phyloP scores from a whole-genome alignment of 2,113 vertebrate species.

The Piaya cayana region DNA sequence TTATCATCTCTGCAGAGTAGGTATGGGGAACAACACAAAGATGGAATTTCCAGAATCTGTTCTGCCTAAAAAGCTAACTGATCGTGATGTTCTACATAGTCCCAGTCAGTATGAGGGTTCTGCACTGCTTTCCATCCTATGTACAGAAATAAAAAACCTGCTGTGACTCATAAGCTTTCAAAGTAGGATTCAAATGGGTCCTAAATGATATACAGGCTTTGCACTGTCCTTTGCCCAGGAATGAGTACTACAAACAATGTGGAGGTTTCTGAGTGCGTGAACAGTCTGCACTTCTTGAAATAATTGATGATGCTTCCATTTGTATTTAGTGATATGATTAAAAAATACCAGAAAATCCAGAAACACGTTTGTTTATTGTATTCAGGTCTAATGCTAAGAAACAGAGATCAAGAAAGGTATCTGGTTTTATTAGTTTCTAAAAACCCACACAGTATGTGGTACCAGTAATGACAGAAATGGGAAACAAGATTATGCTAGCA shows the following conservation, averaged over 20 bases:
- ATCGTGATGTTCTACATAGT: accelerated
- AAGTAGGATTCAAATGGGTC: background rate
- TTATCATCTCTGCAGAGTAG: background rate
- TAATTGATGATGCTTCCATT: background rate
- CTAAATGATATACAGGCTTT: background rate
- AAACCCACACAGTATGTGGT: background rate
- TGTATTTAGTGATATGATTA: background rate
- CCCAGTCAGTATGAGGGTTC: background rate
- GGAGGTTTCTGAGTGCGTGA: background rate
- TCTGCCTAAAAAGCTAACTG: background rate
- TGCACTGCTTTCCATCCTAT: background rate
- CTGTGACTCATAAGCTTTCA: background rate
- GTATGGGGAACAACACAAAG: background rate
- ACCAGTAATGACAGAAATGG: background rate
- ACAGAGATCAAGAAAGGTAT: background rate
- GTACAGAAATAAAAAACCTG: background rate
- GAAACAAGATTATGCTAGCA: background rate
- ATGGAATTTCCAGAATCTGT: background rate
- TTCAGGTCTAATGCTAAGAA: background rate
- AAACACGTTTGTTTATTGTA: background rate
- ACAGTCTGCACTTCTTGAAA: background rate
- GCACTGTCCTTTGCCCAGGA: background rate
- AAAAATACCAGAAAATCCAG: background rate
- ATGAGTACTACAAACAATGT: background rate
- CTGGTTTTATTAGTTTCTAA: background rate